phyloP scores from a whole-genome alignment of 1,140 invertebrate species.

The Danaus melanippus region DNA sequence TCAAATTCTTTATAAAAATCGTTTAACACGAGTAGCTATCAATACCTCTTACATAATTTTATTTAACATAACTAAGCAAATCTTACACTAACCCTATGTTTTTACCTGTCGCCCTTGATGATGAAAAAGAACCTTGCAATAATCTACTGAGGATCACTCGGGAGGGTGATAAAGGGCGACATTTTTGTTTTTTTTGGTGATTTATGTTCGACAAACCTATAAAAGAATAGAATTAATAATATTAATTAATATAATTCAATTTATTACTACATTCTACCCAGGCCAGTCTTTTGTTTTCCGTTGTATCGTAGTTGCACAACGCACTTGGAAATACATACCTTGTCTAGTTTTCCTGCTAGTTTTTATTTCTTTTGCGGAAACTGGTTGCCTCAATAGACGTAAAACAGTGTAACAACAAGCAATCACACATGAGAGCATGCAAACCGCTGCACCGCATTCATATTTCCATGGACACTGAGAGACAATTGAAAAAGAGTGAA shows the following conservation, averaged over 20 bases:
- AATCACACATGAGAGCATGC: conserved; percentile 19
- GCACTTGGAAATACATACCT: no score
- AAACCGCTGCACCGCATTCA: conserved; percentile 18
- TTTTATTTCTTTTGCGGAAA: conserved; percentile 5
- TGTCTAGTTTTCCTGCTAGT: conserved; percentile 5
- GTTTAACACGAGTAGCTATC: no score
- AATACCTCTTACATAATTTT: no score
- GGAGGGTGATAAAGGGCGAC: conserved; percentile 1
- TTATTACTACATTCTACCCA: neutral
- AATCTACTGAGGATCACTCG: conserved; percentile 8
- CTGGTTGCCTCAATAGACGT: conserved; percentile 9
- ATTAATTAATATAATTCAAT: neutral
- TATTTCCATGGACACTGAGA: conserved; percentile 10
- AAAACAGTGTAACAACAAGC: conserved; percentile 19
- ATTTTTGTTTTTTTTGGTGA: conserved; percentile 2
- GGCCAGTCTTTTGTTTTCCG: neutral
- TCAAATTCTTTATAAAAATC: no score
- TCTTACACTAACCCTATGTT: neutral
- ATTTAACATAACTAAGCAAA: no score
- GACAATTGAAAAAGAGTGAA: conserved; percentile 18
- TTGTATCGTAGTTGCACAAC: no score
- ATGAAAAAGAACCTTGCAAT: conserved; percentile 1
- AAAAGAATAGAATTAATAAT: no score
- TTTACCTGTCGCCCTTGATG: conserved; percentile 8
- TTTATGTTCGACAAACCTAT: no score